phyloP scores from a whole-genome alignment of 2,113 vertebrate species.

The Cyanocitta stelleri region DNA sequence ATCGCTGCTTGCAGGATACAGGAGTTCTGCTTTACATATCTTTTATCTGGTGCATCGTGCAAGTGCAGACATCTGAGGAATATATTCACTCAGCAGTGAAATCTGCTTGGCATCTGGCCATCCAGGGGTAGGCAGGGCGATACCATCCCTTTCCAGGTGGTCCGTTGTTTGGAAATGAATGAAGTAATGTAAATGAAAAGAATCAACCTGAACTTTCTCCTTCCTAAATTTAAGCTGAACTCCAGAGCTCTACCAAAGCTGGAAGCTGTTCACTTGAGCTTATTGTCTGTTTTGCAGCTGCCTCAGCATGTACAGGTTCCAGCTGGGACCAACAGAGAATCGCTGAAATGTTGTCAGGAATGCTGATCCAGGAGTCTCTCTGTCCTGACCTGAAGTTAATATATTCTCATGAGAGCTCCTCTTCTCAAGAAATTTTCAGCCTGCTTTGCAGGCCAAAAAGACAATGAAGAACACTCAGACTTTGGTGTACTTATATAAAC shows the following conservation, averaged over 20 bases:
- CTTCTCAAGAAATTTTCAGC: not conserved
- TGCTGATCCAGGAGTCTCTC: conserved; percentile 42
- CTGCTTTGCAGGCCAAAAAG: not conserved
- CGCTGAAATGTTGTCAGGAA: conserved; percentile 54
- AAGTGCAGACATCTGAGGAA: not conserved
- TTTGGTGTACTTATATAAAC: not conserved
- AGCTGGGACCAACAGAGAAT: conserved; percentile 25
- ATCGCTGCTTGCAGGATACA: not conserved
- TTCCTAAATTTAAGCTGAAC: not conserved
- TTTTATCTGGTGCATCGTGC: not conserved
- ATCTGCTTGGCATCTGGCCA: not conserved
- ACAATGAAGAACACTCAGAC: not conserved
- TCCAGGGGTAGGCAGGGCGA: not conserved
- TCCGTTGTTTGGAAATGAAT: not conserved
- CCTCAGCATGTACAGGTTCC: conserved; percentile 40
- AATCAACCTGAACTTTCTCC: not conserved
- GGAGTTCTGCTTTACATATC: not conserved
- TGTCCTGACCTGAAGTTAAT: conserved; percentile 44
- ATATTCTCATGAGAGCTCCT: not conserved
- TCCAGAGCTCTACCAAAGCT: not conserved
- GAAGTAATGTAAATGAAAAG: not conserved
- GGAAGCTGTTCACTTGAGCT: not conserved
- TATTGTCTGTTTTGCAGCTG: conserved; percentile 34
- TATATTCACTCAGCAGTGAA: not conserved
- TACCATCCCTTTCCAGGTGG: not conserved